Percentiles rank a stretch among this genome's conserved stretches.
Conservation (phyloP, 2,113 vertebrate genomes). For the Tonatia bakeri region DNA sequence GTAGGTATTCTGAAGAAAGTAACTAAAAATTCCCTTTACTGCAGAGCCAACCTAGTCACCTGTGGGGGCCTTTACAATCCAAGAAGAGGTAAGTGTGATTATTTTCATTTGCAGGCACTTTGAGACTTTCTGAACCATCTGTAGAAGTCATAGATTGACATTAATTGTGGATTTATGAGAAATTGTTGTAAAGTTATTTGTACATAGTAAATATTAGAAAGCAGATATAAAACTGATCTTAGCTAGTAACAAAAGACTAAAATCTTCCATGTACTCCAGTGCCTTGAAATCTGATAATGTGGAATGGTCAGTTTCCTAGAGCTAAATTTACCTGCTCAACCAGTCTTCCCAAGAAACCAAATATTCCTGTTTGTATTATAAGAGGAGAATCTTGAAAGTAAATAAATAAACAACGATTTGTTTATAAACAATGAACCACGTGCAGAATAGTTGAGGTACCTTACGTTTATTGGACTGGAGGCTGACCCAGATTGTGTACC, state of each 20-base stretch:
- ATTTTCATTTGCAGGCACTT: neutral
- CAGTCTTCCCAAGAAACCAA: neutral
- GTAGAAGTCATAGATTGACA: neutral
- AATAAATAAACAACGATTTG: neutral
- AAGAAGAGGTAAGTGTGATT: neutral
- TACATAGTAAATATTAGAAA: neutral
- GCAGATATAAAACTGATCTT: neutral
- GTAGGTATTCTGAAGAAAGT: neutral
- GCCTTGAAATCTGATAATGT: conserved; percentile 39
- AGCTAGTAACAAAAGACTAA: neutral
- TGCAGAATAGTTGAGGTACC: neutral
- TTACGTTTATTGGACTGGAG: rapidly evolving
- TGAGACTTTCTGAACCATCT: neutral
- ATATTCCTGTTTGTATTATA: neutral
- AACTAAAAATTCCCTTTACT: neutral
- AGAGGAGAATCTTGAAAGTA: neutral
- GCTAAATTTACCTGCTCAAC: neutral
- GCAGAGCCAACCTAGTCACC: neutral
- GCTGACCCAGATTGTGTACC: neutral
- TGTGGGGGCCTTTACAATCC: neutral
- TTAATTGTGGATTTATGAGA: neutral
- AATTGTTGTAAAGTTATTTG: neutral
- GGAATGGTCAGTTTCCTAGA: neutral
- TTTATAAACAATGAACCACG: neutral
- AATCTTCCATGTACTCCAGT: neutral